phyloP scores from a whole-genome alignment of 2,888 invertebrate species.

The Spisula solida region DNA sequence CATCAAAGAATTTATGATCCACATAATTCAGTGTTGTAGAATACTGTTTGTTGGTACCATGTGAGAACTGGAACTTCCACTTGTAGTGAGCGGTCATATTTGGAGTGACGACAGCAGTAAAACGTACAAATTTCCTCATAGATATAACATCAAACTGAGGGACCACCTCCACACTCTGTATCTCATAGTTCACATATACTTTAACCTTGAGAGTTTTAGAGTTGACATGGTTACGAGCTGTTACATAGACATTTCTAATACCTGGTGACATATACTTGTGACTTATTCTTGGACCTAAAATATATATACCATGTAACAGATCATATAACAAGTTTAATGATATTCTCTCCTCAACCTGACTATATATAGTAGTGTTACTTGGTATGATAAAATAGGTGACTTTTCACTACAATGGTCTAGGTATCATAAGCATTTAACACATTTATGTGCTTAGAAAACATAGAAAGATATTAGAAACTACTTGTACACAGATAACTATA shows the following conservation, averaged over 20 bases:
- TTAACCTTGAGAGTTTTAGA: constrained; percentile 56
- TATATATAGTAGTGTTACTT: too few species aligned
- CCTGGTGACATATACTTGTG: constrained; percentile 79
- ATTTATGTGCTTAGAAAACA: too few species aligned
- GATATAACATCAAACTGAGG: constrained; percentile 56
- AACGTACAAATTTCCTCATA: constrained; percentile 54
- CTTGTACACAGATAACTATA: too few species aligned
- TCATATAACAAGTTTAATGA: too few species aligned
- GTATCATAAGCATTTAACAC: too few species aligned
- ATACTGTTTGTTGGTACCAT: not conserved
- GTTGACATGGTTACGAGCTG: constrained; percentile 81
- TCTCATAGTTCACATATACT: constrained; percentile 76
- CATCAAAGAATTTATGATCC: constrained; percentile 32
- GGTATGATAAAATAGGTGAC: too few species aligned
- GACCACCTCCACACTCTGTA: constrained; percentile 76
- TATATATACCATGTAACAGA: not conserved
- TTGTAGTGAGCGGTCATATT: constrained; percentile 46
- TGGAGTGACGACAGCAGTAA: constrained; percentile 59
- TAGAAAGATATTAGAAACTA: too few species aligned
- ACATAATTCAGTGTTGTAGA: constrained; percentile 33
- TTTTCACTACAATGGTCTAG: too few species aligned
- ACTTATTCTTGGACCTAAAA: constrained; percentile 70
- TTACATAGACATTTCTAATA: constrained; percentile 78
- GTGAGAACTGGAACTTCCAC: constrained; percentile 63
- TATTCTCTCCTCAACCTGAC: too few species aligned